Conservation (phyloP, 2,888 invertebrate species). For the Drosophila paramelanica region DNA sequence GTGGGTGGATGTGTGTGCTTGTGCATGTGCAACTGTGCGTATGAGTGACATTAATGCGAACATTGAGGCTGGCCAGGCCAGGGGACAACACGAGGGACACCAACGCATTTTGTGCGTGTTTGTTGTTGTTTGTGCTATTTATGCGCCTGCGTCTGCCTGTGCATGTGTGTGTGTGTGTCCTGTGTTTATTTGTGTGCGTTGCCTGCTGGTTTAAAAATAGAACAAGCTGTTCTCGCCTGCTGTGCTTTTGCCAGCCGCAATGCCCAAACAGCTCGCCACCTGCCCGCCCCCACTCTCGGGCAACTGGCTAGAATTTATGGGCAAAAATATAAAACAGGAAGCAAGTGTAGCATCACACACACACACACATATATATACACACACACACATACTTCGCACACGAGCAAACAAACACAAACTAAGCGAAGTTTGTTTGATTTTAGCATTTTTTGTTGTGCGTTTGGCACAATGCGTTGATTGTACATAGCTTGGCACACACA, state of each 20-base stretch:
- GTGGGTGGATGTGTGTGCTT: slow-evolving; percentile 28
- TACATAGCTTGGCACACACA: slow-evolving; percentile 54
- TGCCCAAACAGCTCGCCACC: slow-evolving; percentile 60
- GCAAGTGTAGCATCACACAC: slow-evolving; percentile 42
- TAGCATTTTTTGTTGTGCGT: slow-evolving; percentile 39
- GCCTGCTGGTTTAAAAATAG: slow-evolving; percentile 75
- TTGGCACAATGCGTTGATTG: slow-evolving; percentile 73
- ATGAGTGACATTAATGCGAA: slow-evolving; percentile 79
- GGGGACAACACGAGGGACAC: slow-evolving; percentile 37
- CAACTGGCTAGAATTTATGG: slow-evolving; percentile 77
- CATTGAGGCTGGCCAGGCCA: slow-evolving; percentile 58
- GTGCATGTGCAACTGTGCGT: slow-evolving; percentile 80
- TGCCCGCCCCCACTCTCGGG: slow-evolving; percentile 25
- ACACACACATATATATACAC: slow-evolving; percentile 23
- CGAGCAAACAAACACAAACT: slow-evolving; percentile 35
- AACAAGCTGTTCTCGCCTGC: slow-evolving; percentile 75
- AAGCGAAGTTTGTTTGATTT: slow-evolving; percentile 73
- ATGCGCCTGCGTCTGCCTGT: slow-evolving; percentile 74
- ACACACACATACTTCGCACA: background rate
- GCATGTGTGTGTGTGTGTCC: slow-evolving; percentile 30
- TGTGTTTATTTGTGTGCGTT: slow-evolving; percentile 39
- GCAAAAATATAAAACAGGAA: slow-evolving; percentile 77
- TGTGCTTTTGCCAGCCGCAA: slow-evolving; percentile 77
- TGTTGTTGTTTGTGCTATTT: slow-evolving; percentile 70
- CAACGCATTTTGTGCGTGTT: slow-evolving; percentile 57